Base-by-base conservation (phyloP, 2,888 invertebrate genomes). In the Hydraecia micacea region DNA sequence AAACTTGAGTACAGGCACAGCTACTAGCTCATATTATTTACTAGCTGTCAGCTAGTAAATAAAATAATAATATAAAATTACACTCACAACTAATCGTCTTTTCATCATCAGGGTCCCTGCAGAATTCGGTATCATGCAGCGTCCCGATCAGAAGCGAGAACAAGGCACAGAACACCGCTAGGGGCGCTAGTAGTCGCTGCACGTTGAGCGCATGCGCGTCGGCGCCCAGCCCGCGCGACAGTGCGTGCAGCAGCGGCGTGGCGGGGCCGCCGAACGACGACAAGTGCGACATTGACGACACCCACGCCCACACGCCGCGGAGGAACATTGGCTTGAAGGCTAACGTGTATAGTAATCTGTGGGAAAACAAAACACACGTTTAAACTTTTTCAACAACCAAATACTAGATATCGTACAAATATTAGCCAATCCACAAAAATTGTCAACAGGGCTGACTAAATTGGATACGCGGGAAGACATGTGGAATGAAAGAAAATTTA, bases 101-200 rank as follows among this genome's bases (percentile, higher is more conserved):
- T 52, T 94, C 94, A 13, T 97, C 97, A 71, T 98, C 98, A 0
- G 89, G 85, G 58, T 95, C 95, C 15, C 93, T 90, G 78, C 95
- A 96, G 93, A 99, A 99, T 94, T 99, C 99, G 0, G 98, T 98
- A 92, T 99, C 99, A 90, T 99, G 98, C 49, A 99, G 93, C 0
- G 99, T 99, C 0, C 98, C 98, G 71, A 99, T 97, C 7, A 98
- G 96, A 62, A 98, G 97, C 66, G 98, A 98, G 92, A 98, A 98
- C 1, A 99, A 95, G 2, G 98, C 98, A 92, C 98, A 98, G 94
- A 99, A 99, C 1, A 98, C 98, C 0, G 98, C 98, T 58, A 99
- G 92, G 0, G 98, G 97, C 1, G 99, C 98, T 21, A 99, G 97
- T 28, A 99, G 97, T 25, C 97, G 97, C 32, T 97, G 97, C 7